Conservation (phyloP, 2,888 invertebrate species). For the Aporophyla nigra region DNA sequence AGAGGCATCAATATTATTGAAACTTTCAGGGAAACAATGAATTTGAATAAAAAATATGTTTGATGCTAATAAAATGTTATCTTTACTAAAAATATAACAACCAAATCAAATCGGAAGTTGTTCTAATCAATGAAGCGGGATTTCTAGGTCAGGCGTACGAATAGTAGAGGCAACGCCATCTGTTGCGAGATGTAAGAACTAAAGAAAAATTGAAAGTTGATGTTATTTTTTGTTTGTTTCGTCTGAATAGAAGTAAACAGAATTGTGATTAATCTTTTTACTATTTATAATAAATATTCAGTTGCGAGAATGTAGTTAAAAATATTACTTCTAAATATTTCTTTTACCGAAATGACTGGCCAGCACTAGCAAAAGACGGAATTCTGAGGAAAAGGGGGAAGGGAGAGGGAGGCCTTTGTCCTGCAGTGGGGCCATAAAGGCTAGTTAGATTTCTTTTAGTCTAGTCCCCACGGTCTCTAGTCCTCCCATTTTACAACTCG, state of each 20-base stretch:
- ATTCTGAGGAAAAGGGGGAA: too few species aligned
- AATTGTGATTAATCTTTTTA: background rate
- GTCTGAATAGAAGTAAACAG: background rate
- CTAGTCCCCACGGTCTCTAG: too few species aligned
- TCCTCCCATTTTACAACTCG: background rate
- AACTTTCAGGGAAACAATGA: background rate
- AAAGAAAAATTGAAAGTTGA: background rate
- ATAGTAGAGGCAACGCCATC: slow-evolving; percentile 57
- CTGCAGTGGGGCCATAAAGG: too few species aligned
- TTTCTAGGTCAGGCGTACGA: background rate
- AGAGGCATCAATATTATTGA: background rate
- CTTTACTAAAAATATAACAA: slow-evolving; percentile 8
- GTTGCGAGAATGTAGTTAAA: background rate
- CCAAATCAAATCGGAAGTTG: slow-evolving; percentile 15
- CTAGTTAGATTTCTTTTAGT: too few species aligned
- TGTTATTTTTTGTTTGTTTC: too few species aligned
- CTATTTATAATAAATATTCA: background rate
- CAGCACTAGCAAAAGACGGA: too few species aligned
- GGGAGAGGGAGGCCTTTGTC: too few species aligned
- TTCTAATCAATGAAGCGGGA: background rate
- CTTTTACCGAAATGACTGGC: too few species aligned
- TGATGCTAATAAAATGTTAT: background rate
- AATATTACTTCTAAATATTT: background rate
- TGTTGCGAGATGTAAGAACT: slow-evolving; percentile 23
- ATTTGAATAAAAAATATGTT: background rate